These are phyloP conservation scores for Phalera bucephala DNA, from an alignment of 2,888 invertebrate species.

Conservation along the genomic window DNA sequence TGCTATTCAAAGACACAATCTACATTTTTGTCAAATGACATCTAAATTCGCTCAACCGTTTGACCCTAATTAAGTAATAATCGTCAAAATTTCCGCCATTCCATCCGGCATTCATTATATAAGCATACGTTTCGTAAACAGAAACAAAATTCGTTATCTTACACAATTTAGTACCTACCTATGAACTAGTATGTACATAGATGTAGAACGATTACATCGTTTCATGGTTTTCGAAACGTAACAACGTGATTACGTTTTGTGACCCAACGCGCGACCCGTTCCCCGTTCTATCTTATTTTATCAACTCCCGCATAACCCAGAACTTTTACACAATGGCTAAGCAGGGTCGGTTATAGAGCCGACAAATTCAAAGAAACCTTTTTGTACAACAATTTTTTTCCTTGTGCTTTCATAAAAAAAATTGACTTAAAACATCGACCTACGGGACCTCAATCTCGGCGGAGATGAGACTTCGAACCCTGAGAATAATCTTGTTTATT, in stretches of 20 bases:
- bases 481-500: slow-evolving; percentile 50
- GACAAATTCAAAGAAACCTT: slow-evolving; percentile 24
- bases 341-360: slow-evolving; percentile 18
- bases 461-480: slow-evolving; percentile 29
- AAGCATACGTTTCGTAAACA: too few species aligned
- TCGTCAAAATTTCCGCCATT: too few species aligned
- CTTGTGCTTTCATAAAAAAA: slow-evolving; percentile 31
- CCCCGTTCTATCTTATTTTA: slow-evolving; percentile 11
- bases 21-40: too few species aligned
- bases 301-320: slow-evolving; percentile 7
- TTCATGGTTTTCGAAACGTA: not conserved
- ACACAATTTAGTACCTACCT: too few species aligned
- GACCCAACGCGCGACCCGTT: not conserved
- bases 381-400: slow-evolving; percentile 28
- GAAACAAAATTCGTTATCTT: too few species aligned
- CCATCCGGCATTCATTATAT: too few species aligned
- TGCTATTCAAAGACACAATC: too few species aligned
- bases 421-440: slow-evolving; percentile 43
- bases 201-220: too few species aligned
- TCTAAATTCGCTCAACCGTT: too few species aligned
- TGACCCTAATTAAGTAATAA: too few species aligned
- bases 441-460: slow-evolving; percentile 37
- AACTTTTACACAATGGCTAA: slow-evolving; percentile 14
- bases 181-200: too few species aligned
- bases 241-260: not conserved